Conservation (phyloP, 2,888 invertebrate genomes). For the Linhomoeus sp. region DNA sequence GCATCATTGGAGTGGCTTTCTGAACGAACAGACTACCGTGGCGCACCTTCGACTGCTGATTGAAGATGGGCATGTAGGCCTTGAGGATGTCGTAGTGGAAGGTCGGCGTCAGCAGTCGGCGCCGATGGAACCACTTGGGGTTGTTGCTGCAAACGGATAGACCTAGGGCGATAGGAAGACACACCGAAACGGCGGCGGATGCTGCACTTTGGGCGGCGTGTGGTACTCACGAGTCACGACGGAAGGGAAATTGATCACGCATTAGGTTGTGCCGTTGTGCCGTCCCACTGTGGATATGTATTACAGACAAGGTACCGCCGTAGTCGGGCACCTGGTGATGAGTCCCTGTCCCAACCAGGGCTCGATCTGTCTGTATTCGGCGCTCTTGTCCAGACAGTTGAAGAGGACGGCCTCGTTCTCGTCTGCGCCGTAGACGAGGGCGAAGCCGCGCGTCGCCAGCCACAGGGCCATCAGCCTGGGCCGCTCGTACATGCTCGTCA, state of each 20-base stretch:
- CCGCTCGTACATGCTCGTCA: slow-evolving; percentile 16
- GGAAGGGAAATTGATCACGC: too few species aligned
- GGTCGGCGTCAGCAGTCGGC: slow-evolving; percentile 36
- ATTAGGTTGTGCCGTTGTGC: too few species aligned
- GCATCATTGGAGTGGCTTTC: too few species aligned
- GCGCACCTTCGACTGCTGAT: slow-evolving; percentile 27
- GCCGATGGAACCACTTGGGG: slow-evolving; percentile 31
- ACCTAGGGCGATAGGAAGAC: too few species aligned
- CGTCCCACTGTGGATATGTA: too few species aligned
- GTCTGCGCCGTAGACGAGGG: slow-evolving; percentile 19
- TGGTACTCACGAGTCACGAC: too few species aligned
- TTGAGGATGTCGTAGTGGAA: slow-evolving; percentile 37
- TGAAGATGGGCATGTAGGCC: slow-evolving; percentile 35
- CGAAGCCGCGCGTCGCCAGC: slow-evolving; percentile 15
- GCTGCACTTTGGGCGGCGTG: too few species aligned
- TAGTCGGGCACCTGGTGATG: slow-evolving; percentile 12
- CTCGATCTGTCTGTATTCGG: slow-evolving; percentile 19
- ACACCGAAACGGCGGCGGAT: too few species aligned
- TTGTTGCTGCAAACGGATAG: slow-evolving; percentile 23
- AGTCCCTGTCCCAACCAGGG: slow-evolving; percentile 25
- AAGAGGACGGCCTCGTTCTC: neutral
- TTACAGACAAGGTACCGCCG: too few species aligned
- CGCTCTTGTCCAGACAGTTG: slow-evolving; percentile 22
- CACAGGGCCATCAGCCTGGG: slow-evolving; percentile 19
- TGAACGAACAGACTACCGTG: too few species aligned